phyloP scores from a whole-genome alignment of 1,140 invertebrate genomes.

The Drosophila parvula region DNA sequence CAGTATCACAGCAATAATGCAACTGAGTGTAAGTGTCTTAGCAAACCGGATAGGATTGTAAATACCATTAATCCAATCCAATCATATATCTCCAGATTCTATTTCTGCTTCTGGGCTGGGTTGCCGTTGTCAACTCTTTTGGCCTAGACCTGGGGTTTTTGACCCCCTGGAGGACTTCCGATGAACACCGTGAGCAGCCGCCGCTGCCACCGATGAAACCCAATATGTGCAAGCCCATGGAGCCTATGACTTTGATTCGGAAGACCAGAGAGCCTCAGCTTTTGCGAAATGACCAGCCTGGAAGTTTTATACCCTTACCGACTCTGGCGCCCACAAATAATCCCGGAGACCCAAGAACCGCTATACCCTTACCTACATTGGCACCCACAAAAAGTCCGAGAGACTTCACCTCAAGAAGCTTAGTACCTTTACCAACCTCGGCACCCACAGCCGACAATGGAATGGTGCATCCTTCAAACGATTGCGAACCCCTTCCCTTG shows the following conservation, averaged over 20 bases:
- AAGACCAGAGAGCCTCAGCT: not conserved
- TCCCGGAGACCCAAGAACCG: not conserved
- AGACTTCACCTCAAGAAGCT: not conserved
- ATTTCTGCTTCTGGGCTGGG: conserved; percentile 8
- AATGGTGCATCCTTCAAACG: not conserved
- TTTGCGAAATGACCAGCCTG: not conserved
- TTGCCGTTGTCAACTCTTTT: conserved; percentile 3
- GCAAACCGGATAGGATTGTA: not conserved
- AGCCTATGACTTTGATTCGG: not conserved
- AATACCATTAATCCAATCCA: not conserved
- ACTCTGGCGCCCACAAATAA: not conserved
- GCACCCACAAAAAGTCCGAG: not conserved
- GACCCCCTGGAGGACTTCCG: not conserved
- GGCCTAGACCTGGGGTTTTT: conserved; percentile 1
- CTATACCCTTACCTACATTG: not conserved
- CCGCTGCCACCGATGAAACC: not conserved
- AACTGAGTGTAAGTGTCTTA: conserved; percentile 23
- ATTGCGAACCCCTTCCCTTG: not conserved
- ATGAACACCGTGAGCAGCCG: not conserved
- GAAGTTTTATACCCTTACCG: not conserved
- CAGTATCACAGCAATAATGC: conserved; percentile 33
- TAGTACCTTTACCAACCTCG: not conserved
- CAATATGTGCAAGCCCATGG: not conserved
- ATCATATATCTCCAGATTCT: conserved; percentile 8
- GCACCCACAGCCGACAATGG: not conserved